A percentile compares a stretch with the other conserved stretches of the same genome.
phyloP scores from a whole-genome alignment of 2,113 vertebrate species.

The Festucalex cinctus region DNA sequence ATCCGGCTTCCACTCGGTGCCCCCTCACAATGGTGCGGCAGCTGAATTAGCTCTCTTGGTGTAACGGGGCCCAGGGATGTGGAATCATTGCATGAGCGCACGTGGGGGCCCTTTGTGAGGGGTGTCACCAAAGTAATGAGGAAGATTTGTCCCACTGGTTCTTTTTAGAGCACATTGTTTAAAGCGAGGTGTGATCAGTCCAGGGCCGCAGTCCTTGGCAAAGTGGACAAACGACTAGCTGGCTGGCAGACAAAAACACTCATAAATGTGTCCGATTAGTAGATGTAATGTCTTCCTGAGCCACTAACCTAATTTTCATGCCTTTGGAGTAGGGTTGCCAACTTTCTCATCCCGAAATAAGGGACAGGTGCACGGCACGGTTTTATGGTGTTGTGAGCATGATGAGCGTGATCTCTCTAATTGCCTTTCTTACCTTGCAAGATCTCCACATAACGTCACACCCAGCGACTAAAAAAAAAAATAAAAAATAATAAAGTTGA shows the following conservation, averaged over 20 bases:
- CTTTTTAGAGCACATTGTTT: background rate
- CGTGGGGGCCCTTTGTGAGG: conserved; percentile 1
- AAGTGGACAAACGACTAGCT: background rate
- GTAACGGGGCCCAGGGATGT: conserved; percentile 6
- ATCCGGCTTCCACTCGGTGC: background rate
- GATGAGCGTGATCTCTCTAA: no score
- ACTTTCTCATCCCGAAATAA: no score
- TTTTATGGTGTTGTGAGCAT: no score
- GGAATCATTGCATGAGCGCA: background rate
- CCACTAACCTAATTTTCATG: background rate
- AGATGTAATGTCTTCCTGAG: background rate
- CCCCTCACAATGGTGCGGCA: conserved; percentile 15
- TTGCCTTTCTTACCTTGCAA: no score
- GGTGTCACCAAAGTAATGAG: conserved; percentile 2
- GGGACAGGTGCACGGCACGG: no score
- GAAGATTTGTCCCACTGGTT: background rate
- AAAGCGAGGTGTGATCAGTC: conserved; percentile 3
- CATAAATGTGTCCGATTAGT: background rate
- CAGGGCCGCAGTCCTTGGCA: conserved; percentile 7
- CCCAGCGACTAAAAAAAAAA: no score
- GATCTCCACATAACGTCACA: no score
- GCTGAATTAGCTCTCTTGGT: conserved; percentile 54
- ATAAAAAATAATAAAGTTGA: no score
- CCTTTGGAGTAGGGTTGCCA: no score
- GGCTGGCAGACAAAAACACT: background rate